Evolutionary conservation across 2,113 vertebrate species (phyloP).

Genomic region (Malurus elegans): DNA sequence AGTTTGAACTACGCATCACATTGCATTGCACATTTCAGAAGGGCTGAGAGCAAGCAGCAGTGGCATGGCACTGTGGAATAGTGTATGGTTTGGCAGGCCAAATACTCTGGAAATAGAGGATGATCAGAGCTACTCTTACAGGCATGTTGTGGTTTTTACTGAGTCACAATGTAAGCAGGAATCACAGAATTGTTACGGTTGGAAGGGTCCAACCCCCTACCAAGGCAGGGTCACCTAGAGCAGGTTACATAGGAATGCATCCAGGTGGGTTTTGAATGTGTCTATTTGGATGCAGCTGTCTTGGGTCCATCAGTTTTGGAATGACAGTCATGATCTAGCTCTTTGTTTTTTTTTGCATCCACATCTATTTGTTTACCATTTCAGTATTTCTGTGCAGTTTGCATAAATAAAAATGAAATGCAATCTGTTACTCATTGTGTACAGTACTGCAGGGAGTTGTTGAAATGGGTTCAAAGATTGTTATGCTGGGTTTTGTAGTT

Average conservation of each 20-base stretch:
- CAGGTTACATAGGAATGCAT: background rate
- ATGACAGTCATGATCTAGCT: background rate
- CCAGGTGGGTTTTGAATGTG: background rate
- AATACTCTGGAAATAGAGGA: background rate
- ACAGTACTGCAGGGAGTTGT: background rate
- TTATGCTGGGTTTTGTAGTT: background rate
- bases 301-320: background rate
- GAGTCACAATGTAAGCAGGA: background rate
- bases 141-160: background rate
- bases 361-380: background rate
- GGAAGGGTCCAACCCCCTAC: background rate
- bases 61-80: background rate
- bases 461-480: background rate
- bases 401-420: background rate
- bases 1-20: accelerated
- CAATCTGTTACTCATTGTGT: background rate
- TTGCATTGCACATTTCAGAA: background rate
- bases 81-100: background rate
- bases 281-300: background rate
- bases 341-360: background rate
- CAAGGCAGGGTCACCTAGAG: background rate
- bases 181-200: background rate
- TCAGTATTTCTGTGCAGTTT: background rate
- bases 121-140: background rate
- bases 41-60: background rate